phyloP scores from a whole-genome alignment of 1,140 invertebrate genomes.

The Tetragnatha versicolor region DNA sequence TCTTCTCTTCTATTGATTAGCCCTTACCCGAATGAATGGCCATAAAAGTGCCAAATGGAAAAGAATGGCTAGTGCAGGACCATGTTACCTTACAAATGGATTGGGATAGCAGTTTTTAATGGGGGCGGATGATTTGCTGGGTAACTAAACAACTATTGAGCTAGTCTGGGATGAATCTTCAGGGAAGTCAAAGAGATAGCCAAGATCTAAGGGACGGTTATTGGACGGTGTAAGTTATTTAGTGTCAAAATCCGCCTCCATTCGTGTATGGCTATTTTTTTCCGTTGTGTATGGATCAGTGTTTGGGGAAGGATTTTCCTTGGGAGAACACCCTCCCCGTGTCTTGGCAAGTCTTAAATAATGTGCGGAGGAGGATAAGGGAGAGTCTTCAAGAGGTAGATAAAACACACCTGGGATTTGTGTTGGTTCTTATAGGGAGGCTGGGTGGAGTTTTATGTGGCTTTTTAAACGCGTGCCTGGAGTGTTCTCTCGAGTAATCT shows the following conservation, averaged over 20 bases:
- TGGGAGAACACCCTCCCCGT: no score
- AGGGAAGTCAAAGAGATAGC: background rate
- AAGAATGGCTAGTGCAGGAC: background rate
- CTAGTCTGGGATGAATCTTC: background rate
- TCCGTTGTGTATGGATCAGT: background rate
- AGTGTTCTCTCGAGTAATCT: no score
- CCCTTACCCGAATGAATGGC: background rate
- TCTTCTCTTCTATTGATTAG: no score
- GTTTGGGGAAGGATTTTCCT: no score
- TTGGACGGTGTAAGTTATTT: slow-evolving; percentile 9
- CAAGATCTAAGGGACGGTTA: background rate
- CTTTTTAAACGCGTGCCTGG: no score
- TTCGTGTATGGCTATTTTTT: background rate
- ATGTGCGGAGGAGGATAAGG: no score
- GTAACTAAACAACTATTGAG: background rate
- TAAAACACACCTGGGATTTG: no score
- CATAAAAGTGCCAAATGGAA: background rate
- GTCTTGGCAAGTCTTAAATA: no score
- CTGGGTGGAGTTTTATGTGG: no score
- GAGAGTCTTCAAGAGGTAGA: no score
- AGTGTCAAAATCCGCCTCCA: background rate
- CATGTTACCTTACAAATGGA: background rate
- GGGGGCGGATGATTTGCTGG: slow-evolving; percentile 17
- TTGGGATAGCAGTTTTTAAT: slow-evolving; percentile 10
- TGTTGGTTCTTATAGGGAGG: no score